Evolutionary conservation across 30 jellyfish, hydroid and myxozoan genomes (phyloP), one percentile per base, ranked within the genome.

Genomic region (Pseudorhiza aurosa): DNA sequence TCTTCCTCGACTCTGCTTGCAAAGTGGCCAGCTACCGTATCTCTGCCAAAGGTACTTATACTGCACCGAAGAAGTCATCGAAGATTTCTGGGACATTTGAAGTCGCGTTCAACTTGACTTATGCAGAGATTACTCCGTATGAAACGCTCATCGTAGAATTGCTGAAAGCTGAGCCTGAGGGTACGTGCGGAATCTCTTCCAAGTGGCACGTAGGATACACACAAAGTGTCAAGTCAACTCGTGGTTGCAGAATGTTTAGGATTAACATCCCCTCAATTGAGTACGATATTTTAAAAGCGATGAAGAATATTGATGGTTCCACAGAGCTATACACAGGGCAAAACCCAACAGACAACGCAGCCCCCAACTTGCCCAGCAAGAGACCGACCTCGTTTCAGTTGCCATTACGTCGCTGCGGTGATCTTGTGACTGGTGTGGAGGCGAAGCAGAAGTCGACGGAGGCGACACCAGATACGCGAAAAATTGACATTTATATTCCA

Each of bases 181-280:
- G 96, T 0, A 85, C 94, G 14, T 92, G 98, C 72, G 98, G 96
- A 2, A 93, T 68, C 32, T 42, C 98, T 12, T 56, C 81, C 24
- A 84, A 77, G 21, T 92, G 98, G 98, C 35, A 64, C 24, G 44
- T 68, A 58, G 98, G 93, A 39, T 51, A 0, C 22, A 91, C 79
- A 29, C 98, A 92, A 68, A 89, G 92, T 74, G 95, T 92, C 19
- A 84, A 92, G 32, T 31, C 45, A 3, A 77, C 98, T 2, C 56
- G 68, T 1, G 98, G 98, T 21, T 92, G 98, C 49, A 50, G 87
- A 25, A 67, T 68, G 37, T 81, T 92, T 21, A 81, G 96, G 47
- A 64, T 85, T 25, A 63, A 18, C 33, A 83, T 92, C 11, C 98
- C 98, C 6, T 85, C 96, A 14, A 17, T 75, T 3, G 96, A 85